Conservation (phyloP, 1,140 invertebrate genomes). For the Lutraria rhynchaena region DNA sequence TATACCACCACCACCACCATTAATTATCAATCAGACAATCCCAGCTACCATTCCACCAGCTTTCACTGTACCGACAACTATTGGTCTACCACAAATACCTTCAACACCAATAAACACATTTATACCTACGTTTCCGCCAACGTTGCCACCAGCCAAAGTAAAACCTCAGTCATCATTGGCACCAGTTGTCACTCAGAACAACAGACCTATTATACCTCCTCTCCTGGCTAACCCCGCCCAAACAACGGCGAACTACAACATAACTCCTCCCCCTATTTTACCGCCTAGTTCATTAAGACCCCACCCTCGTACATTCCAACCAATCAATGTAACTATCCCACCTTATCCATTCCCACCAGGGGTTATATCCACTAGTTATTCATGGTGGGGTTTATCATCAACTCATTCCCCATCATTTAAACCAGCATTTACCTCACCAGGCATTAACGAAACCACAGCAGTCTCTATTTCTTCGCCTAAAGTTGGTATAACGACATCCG, state of each 20-base stretch:
- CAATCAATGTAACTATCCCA: slow-evolving; percentile 24
- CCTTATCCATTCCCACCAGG: slow-evolving; percentile 25
- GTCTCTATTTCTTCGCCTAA: too few relatives aligned
- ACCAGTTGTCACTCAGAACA: neutral
- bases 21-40: neutral
- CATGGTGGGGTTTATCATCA: neutral
- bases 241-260: slow-evolving; percentile 4
- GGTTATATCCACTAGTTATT: slow-evolving; percentile 6
- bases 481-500: too few relatives aligned
- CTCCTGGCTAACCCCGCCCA: neutral
- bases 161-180: neutral
- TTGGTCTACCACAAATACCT: neutral
- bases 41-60: neutral
- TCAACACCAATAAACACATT: neutral
- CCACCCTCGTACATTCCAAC: slow-evolving; percentile 28
- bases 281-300: slow-evolving; percentile 29
- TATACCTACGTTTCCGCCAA: neutral
- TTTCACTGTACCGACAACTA: neutral
- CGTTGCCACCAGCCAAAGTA: neutral
- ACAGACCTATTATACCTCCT: neutral
- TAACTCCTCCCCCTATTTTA: slow-evolving; percentile 25
- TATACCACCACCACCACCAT: neutral
- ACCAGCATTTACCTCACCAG: neutral
- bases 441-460: neutral
- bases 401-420: neutral